phyloP scores from a whole-genome alignment of 2,797 vertebrate genomes.

The Psittacula echo region DNA sequence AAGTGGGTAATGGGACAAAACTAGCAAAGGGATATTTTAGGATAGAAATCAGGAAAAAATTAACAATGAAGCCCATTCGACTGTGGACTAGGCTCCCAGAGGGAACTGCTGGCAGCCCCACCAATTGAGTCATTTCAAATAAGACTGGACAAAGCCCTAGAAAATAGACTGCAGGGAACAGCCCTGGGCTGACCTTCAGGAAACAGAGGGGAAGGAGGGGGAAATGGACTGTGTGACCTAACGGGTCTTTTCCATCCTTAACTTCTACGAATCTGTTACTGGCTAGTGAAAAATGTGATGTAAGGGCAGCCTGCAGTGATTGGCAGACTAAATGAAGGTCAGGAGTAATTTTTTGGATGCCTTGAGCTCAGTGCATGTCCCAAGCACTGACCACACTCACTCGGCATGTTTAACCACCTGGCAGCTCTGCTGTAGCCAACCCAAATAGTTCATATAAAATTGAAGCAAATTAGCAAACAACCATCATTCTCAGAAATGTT shows the following conservation, averaged over 20 bases:
- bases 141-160: conserved; percentile 51
- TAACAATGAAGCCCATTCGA: conserved; percentile 59
- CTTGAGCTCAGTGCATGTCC: conserved; percentile 49
- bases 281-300: conserved; percentile 63
- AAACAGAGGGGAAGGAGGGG: not conserved
- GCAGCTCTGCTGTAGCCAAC: conserved; percentile 68
- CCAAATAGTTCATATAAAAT: conserved; percentile 72
- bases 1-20: conserved; percentile 53
- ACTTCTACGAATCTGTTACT: conserved; percentile 55
- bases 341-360: conserved; percentile 71
- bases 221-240: conserved; percentile 13
- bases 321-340: conserved; percentile 68
- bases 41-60: conserved; percentile 62
- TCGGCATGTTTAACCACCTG: conserved; percentile 77
- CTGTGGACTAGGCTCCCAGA: conserved; percentile 56
- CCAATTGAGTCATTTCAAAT: conserved; percentile 57
- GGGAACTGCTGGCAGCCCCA: conserved; percentile 58
- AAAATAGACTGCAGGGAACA: conserved; percentile 49
- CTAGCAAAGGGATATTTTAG: conserved; percentile 54
- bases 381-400: conserved; percentile 71
- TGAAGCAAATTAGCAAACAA: conserved; percentile 73
- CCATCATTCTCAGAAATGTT: conserved; percentile 71
- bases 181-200: conserved; percentile 47
- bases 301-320: conserved; percentile 61
- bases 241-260: conserved; percentile 48